Evolutionary conservation across 2,888 invertebrate genomes (phyloP), one percentile per base, ranked within the genome.

Genomic region (Anodontia alba): DNA sequence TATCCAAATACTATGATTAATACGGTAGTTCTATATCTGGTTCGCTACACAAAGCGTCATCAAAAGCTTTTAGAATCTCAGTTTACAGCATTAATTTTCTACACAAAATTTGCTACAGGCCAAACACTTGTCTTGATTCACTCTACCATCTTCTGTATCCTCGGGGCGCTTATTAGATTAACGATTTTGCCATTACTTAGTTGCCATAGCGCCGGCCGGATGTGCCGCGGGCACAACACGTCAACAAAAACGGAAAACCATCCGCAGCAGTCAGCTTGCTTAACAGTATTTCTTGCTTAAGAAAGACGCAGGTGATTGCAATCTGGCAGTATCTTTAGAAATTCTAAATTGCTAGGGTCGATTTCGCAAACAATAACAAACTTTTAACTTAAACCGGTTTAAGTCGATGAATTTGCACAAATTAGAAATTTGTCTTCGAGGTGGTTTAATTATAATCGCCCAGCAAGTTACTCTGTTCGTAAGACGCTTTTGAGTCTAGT

Each of bases 111-210:
- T 46, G 69, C 69, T 17, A 46, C 1, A 69, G 69, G 69, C 69
- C 42, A 43, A 69, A 43, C 46, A 43, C 69, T 69, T 69, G 69
- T 69, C 69, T 69, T 43, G 69, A 69, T 69, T 46, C 69, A 42
- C 69, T 69, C 10, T 43, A 69, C 33, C 43, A 42, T 69, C 69
- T 43, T 69, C 75, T 49, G 69, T 69, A 69, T 73, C 80, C 80
- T 57, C 12, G 26, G 85, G 82, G 80, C 42, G 76, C 67, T 66
- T 77, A 76, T 71, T 81, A 81, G 81, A 86, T 86, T 86, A 86
- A 86, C 86, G 83, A 83, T 86, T 81, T 81, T 80, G 77, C 78
- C 73, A 72, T 81, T 74, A 81, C 86, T 86, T 75, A 77, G 86
- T 86, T 83, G 75, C 86, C 79, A 79, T 86, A 81, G 83, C 74